Percentiles rank a stretch among this genome's conserved stretches.
Conservation (phyloP, 1,140 invertebrate species). For the Melanaphis sacchari region DNA sequence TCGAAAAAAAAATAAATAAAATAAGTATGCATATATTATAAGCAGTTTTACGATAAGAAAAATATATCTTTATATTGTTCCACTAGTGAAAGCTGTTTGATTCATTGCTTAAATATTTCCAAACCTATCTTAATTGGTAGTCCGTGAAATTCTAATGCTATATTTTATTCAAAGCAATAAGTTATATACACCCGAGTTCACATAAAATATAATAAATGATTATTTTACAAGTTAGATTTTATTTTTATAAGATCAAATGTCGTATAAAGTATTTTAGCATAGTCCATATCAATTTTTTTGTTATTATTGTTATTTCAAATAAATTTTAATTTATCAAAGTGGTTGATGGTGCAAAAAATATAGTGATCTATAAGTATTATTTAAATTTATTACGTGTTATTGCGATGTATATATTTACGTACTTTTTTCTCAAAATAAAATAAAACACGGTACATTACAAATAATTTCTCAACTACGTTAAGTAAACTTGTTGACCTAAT, state of each 20-base stretch:
- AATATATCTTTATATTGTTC: not conserved
- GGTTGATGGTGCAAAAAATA: not conserved
- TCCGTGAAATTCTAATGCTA: not conserved
- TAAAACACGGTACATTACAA: not conserved
- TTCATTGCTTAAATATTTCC: not conserved
- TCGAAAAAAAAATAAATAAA: not conserved
- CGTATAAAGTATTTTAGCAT: not conserved
- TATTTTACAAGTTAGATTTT: not conserved
- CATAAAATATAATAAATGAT: not conserved
- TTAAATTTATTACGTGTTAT: constrained; percentile 16
- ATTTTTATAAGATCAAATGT: not conserved
- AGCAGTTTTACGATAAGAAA: not conserved
- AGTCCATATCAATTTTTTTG: not conserved
- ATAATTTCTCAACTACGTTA: not conserved
- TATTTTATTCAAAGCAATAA: not conserved
- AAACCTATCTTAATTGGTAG: not conserved
- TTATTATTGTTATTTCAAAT: not conserved
- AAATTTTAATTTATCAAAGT: constrained; percentile 3
- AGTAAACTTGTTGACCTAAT: constrained; percentile 36
- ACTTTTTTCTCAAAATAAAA: not conserved
- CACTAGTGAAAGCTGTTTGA: constrained; percentile 3
- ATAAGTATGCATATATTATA: constrained; percentile 5
- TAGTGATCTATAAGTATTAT: not conserved
- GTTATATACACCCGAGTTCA: not conserved
- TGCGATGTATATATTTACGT: not conserved